Evolutionary conservation across 2,113 vertebrate genomes (phyloP), one percentile per base, ranked within the genome.

Genomic region (Acrocephalus arundinaceus): DNA sequence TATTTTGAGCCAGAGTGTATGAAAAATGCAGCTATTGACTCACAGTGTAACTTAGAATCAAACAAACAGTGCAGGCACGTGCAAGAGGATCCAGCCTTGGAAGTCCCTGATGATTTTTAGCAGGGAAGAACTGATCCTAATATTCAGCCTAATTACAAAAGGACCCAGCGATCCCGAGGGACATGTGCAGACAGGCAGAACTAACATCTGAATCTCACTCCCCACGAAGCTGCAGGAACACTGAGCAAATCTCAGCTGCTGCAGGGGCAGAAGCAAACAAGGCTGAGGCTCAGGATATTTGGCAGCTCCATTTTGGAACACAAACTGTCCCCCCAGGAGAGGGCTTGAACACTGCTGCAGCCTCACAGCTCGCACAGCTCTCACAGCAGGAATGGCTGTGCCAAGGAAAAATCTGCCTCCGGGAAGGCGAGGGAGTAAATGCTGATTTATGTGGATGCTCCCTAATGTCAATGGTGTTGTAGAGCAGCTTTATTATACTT

Each of bases 341-440:
- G 65, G 39, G 30, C 6, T 86, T 5, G 30, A 57, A 63, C 1
- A 3, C 63, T 65, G 62, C 59, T 16, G 30, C 61, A n/a, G 61
- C 46, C n/a, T 43, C 4, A 2, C 5, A 0, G 0, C 31, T 27
- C 8, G 4, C 2, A 1, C 1, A 0, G 0, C 31, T 27, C 8
- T 4, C 2, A 1, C 1, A 8, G 49, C 1, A 9, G 58, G n/a
- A 78, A 45, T 0, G 5, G 63, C 6, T 19, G 59, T 24, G 59
- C 48, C 52, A 28, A 51, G 73, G 66, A 41, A 35, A 68, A 74
- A 62, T 28, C 51, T 67, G 83, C 33, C 43, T 27, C 7, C 0
- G 3, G 76, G 59, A 58, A 19, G 10, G 48, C 0, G 1, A 48
- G 76, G 39, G 75, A 70, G 46, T 10, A 31, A 88, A 33, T 0